Percentiles rank a stretch among this genome's conserved stretches.
Evolutionary conservation across 2,888 invertebrate species (phyloP).

Genomic region (Megastigmus dorsalis): DNA sequence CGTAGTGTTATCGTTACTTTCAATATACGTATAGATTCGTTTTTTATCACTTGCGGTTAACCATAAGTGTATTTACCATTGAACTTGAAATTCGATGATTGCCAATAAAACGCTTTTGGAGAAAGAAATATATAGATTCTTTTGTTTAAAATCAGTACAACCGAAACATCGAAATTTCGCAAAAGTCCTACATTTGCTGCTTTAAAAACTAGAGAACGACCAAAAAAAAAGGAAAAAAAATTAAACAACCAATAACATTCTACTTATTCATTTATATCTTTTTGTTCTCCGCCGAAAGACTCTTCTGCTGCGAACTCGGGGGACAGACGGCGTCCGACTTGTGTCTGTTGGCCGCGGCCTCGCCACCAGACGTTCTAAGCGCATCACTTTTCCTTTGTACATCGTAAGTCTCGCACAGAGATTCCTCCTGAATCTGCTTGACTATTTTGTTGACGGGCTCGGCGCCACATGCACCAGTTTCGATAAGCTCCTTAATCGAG

Average conservation of each 20-base stretch:
- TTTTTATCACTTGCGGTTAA: conserved; percentile 21
- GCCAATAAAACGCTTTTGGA: conserved; percentile 6
- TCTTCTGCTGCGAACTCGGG: neutral
- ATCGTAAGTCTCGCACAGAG: conserved; percentile 42
- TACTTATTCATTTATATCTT: conserved; percentile 29
- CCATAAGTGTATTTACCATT: neutral
- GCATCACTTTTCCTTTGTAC: conserved; percentile 11
- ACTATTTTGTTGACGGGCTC: conserved; percentile 49
- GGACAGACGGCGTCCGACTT: neutral
- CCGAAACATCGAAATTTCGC: neutral
- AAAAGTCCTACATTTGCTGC: conserved; percentile 12
- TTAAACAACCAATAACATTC: neutral
- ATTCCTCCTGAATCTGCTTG: conserved; percentile 50
- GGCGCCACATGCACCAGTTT: neutral
- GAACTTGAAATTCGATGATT: conserved; percentile 19
- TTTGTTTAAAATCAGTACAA: neutral
- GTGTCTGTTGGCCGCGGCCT: neutral
- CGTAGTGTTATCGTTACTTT: conserved; percentile 34
- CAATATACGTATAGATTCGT: conserved; percentile 37
- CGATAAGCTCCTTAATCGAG: neutral
- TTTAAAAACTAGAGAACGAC: neutral
- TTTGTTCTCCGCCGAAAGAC: conserved; percentile 1
- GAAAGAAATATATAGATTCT: neutral
- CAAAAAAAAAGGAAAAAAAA: neutral
- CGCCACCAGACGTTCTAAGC: neutral